Percentiles rank a stretch among this genome's conserved stretches.
Evolutionary conservation across 2,888 invertebrate genomes (phyloP).

Genomic region (Lycocerus yunnanus): DNA sequence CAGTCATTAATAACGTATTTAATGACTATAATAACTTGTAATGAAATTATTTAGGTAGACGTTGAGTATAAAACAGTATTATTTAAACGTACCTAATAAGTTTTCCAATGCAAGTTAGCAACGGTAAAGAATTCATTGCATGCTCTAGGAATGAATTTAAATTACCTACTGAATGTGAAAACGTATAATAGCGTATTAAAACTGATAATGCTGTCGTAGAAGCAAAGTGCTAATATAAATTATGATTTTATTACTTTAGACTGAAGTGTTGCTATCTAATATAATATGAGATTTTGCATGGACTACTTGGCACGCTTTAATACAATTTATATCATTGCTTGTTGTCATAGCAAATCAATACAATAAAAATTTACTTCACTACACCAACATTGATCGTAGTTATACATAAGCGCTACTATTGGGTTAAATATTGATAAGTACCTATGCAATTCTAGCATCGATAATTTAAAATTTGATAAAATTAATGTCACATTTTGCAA

Average conservation of each 20-base stretch:
- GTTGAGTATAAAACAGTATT: background rate
- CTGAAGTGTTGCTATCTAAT: conserved; percentile 27
- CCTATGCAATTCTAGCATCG: too few species aligned
- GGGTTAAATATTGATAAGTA: background rate
- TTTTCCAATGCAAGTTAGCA: conserved; percentile 6
- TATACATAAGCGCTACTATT: background rate
- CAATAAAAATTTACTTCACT: background rate
- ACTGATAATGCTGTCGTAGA: conserved; percentile 39
- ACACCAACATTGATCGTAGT: background rate
- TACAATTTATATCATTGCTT: conserved; percentile 10
- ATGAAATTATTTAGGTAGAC: background rate
- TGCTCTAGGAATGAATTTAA: conserved; percentile 39
- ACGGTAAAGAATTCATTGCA: conserved; percentile 33
- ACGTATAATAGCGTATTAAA: conserved; percentile 42
- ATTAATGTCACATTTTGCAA: too few species aligned
- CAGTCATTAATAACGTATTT: background rate
- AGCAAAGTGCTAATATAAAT: conserved; percentile 41
- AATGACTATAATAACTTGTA: background rate
- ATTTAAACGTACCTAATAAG: background rate
- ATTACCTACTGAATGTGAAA: conserved; percentile 37
- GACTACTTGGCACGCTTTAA: conserved; percentile 22
- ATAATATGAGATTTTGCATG: conserved; percentile 26
- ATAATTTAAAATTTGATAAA: too few species aligned
- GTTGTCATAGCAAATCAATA: background rate
- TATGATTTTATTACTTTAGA: conserved; percentile 39